Evolutionary conservation across 1,140 invertebrate genomes (phyloP).

Genomic region (Drosophila subpulchrella): DNA sequence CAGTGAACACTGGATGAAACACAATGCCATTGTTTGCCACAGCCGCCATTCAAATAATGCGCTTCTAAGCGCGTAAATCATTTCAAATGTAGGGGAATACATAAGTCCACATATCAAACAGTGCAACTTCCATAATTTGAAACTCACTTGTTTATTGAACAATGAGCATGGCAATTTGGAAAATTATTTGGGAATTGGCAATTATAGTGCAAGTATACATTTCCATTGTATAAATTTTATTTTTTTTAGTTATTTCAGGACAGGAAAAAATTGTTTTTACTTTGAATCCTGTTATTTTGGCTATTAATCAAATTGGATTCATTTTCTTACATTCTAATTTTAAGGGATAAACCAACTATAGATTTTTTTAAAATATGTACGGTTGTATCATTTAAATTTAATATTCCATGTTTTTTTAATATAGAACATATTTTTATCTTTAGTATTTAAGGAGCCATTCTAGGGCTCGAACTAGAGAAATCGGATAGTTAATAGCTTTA

Average conservation of each 20-base stretch:
- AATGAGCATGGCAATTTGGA: background rate
- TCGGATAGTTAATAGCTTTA: too few species aligned
- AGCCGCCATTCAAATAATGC: conserved; percentile 55
- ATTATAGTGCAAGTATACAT: background rate
- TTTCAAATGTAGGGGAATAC: conserved; percentile 9
- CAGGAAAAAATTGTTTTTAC: too few species aligned
- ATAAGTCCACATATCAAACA: conserved; percentile 2
- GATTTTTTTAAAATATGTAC: too few species aligned
- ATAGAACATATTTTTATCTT: background rate
- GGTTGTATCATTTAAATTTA: too few species aligned
- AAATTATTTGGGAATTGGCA: background rate
- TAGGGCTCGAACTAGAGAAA: background rate
- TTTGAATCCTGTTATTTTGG: background rate
- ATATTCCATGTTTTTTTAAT: too few species aligned
- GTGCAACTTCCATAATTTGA: background rate
- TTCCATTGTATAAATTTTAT: too few species aligned
- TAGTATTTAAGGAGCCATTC: background rate
- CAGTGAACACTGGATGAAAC: conserved; percentile 11
- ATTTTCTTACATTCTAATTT: too few species aligned
- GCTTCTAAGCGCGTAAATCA: conserved; percentile 60
- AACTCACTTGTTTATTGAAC: background rate
- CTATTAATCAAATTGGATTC: too few species aligned
- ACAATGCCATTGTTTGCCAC: conserved; percentile 37
- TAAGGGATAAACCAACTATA: too few species aligned
- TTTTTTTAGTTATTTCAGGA: too few species aligned